phyloP scores from a whole-genome alignment of 2,797 vertebrate species.

The Allochrocebus solatus region DNA sequence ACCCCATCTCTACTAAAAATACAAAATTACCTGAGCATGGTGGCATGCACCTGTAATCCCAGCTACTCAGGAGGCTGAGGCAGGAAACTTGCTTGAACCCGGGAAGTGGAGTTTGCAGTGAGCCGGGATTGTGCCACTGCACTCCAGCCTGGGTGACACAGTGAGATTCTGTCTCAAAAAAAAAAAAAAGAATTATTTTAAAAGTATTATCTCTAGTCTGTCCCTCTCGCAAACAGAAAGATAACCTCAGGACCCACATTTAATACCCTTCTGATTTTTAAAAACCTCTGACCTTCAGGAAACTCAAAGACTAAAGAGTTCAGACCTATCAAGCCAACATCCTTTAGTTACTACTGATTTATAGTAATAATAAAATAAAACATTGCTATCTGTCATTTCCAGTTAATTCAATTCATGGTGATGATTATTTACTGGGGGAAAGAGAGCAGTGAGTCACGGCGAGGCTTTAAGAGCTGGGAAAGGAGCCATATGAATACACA shows the following conservation, averaged over 20 bases:
- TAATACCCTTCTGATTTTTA: neutral
- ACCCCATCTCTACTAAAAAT: neutral
- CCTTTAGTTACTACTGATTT: constrained; percentile 10
- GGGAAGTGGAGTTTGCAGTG: neutral
- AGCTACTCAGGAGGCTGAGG: neutral
- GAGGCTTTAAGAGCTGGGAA: neutral
- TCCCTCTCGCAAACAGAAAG: neutral
- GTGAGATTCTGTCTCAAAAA: neutral
- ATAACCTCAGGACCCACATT: neutral
- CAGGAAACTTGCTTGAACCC: neutral
- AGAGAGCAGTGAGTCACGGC: neutral
- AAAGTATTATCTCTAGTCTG: neutral
- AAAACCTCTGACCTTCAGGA: constrained; percentile 39
- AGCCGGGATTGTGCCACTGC: neutral
- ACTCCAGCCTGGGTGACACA: neutral
- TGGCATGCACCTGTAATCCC: neutral
- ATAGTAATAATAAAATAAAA: constrained; percentile 49
- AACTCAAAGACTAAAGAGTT: neutral
- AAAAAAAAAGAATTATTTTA: neutral
- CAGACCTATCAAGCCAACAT: neutral
- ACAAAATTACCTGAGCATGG: neutral
- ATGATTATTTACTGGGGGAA: neutral
- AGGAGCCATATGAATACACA: neutral
- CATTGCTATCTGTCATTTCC: constrained; percentile 31
- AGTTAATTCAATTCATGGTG: constrained; percentile 31